phyloP scores from a whole-genome alignment of 1,140 invertebrate species.

The Paraescarpia echinospica region DNA sequence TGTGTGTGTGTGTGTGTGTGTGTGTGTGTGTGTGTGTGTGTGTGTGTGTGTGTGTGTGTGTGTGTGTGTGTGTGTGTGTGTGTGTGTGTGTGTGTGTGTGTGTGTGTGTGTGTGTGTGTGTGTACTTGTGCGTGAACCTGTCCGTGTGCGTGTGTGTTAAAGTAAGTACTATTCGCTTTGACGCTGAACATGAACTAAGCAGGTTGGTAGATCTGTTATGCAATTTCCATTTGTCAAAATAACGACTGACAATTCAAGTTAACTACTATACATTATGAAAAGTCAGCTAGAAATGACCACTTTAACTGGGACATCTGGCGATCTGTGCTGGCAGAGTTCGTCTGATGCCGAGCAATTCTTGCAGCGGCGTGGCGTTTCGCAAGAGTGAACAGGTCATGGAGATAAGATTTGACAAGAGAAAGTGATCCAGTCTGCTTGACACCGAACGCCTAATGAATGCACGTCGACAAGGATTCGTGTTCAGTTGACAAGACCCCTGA shows the following conservation, averaged over 20 bases:
- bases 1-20: too few relatives aligned
- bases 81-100: neutral
- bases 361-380: neutral
- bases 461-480: neutral
- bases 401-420: slow-evolving; percentile 1
- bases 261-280: neutral
- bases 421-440: neutral
- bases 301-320: neutral
- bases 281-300: neutral
- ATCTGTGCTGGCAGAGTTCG: neutral
- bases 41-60: too few relatives aligned
- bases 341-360: neutral
- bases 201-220: too few relatives aligned
- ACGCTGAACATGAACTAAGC: neutral
- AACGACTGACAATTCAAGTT: neutral
- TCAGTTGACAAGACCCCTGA: neutral
- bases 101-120: neutral
- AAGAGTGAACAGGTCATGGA: neutral
- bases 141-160: neutral
- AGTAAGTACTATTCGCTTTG: neutral
- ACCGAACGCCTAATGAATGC: neutral
- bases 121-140: neutral
- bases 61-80: too few relatives aligned
- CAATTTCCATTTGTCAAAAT: neutral
- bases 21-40: too few relatives aligned